Evolutionary conservation across 1,140 invertebrate species (phyloP).

Genomic region (Triops cancriformis): DNA sequence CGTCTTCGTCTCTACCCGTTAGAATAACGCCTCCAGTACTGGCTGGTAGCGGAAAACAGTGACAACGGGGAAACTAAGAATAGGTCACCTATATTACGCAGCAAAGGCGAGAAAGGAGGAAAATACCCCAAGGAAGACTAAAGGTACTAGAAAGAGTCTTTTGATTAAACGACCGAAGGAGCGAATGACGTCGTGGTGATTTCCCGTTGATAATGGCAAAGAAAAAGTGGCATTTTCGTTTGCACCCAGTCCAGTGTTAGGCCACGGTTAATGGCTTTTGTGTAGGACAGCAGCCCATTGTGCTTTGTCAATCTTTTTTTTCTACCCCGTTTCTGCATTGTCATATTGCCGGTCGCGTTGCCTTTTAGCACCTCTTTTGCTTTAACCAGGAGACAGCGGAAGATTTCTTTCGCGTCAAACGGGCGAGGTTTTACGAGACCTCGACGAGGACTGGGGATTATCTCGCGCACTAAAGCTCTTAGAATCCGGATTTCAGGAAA

Average conservation of each 20-base stretch:
- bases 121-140: not conserved
- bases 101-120: not conserved
- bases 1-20: not conserved
- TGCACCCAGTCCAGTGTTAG: not conserved
- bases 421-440: not conserved
- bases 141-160: not conserved
- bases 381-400: not conserved
- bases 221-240: not conserved
- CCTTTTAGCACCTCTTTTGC: not conserved
- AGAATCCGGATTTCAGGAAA: not conserved
- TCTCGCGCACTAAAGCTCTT: not conserved
- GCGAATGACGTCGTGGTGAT: conserved; percentile 8
- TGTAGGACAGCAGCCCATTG: not conserved
- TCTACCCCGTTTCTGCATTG: not conserved
- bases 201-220: not conserved
- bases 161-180: not conserved
- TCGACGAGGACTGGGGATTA: not conserved
- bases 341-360: not conserved
- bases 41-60: not conserved
- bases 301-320: not conserved
- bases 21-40: not conserved
- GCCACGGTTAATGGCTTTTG: not conserved
- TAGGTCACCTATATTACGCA: not conserved
- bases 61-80: not conserved
- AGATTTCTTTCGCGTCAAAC: not conserved